Evolutionary conservation across 2,797 vertebrate genomes (phyloP).

Genomic region (Siniperca obscura): DNA sequence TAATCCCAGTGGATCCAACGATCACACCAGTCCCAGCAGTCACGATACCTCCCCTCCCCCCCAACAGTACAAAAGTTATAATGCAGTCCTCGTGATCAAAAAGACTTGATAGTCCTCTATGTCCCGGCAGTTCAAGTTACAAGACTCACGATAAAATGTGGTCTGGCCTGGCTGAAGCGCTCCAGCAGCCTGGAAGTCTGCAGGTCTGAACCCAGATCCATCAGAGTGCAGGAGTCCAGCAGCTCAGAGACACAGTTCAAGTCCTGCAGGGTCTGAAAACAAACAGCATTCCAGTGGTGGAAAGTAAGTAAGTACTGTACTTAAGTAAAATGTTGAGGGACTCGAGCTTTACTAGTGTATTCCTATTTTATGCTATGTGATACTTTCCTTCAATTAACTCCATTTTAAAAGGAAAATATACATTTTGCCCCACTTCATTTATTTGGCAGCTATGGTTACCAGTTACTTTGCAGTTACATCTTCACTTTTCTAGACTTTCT

Average conservation of each 20-base stretch:
- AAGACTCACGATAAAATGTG: slow-evolving; percentile 87
- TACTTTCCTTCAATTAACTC: too few species aligned
- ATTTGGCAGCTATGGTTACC: not conserved
- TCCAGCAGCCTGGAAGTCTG: slow-evolving; percentile 83
- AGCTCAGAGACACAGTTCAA: slow-evolving; percentile 86
- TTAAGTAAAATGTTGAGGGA: not conserved
- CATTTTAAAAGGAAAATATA: not conserved
- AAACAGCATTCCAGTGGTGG: not conserved
- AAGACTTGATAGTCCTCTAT: not conserved
- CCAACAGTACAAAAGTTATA: not conserved
- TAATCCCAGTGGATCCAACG: too few species aligned
- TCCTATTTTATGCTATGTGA: not conserved
- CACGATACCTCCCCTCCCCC: not conserved
- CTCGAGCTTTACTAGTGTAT: not conserved
- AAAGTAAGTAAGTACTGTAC: too few species aligned
- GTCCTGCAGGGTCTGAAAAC: slow-evolving; percentile 84
- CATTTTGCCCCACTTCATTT: not conserved
- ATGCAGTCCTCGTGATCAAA: not conserved
- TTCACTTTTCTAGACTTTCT: not conserved
- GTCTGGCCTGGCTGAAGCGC: slow-evolving; percentile 86
- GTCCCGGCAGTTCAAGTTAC: not conserved
- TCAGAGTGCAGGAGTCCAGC: slow-evolving; percentile 82
- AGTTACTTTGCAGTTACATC: not conserved
- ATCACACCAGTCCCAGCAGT: not conserved
- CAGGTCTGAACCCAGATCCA: slow-evolving; percentile 88